Conservation (phyloP, 2,797 vertebrate genomes). For the Vireo griseus region DNA sequence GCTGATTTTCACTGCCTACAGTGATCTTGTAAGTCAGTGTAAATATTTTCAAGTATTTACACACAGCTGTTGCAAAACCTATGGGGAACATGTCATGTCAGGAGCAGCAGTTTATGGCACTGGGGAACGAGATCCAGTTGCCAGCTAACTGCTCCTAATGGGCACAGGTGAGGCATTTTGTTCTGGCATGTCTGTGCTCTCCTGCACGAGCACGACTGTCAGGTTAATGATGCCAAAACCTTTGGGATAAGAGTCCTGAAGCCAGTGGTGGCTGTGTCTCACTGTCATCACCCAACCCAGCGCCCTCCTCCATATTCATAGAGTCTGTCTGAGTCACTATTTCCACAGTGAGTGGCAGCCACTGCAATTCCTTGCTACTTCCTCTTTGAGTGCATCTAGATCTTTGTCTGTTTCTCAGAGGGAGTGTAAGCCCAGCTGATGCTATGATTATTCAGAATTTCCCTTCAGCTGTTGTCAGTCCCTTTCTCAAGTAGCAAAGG, state of each 20-base stretch:
- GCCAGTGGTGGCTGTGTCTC: not conserved
- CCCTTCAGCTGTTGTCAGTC: not conserved
- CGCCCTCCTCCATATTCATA: fast-evolving
- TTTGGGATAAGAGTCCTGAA: not conserved
- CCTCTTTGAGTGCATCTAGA: not conserved
- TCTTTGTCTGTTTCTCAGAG: not conserved
- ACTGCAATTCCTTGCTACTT: not conserved
- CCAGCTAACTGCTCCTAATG: not conserved
- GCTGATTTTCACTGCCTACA: not conserved
- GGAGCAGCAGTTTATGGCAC: not conserved
- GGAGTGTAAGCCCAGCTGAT: not conserved
- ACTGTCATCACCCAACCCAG: not conserved
- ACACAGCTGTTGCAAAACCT: not conserved
- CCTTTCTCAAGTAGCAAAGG: not conserved
- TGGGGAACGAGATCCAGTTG: not conserved
- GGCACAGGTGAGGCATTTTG: not conserved
- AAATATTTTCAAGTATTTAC: not conserved
- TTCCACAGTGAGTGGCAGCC: not conserved
- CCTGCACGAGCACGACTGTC: not conserved
- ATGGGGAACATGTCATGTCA: not conserved
- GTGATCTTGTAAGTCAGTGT: not conserved
- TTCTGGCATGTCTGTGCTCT: not conserved
- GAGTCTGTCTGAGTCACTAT: not conserved
- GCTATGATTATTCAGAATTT: not conserved
- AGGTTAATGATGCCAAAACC: not conserved